These are phyloP conservation scores for Solea solea DNA, from an alignment of 2,113 vertebrate species.

Conservation along the genomic window DNA sequence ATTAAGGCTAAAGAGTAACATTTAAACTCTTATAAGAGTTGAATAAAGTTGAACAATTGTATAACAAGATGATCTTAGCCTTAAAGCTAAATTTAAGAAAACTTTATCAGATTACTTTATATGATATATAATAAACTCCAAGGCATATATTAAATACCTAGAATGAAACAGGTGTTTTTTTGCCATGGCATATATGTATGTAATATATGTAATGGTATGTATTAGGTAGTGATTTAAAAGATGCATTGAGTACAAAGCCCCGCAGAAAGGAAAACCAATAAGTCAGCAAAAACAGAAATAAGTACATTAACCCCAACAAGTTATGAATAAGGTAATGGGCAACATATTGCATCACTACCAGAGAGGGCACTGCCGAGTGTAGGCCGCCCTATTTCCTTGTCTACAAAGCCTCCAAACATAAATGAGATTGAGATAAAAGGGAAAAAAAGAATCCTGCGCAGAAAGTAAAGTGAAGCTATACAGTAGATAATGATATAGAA, in stretches of 20 bases:
- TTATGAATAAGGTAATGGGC: slow-evolving; percentile 13
- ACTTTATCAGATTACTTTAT: not conserved
- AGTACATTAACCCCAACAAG: not conserved
- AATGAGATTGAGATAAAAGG: not conserved
- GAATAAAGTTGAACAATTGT: not conserved
- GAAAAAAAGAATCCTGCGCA: not conserved
- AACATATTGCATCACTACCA: slow-evolving; percentile 14
- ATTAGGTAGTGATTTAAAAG: not conserved
- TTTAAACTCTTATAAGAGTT: not conserved
- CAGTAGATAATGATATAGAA: not conserved
- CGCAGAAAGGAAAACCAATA: not conserved
- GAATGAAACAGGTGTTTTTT: not conserved
- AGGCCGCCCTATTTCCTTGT: not conserved
- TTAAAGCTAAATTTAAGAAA: not conserved
- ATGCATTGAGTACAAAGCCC: not conserved
- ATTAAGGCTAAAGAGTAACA: not conserved
- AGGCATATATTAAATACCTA: not conserved
- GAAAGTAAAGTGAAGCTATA: not conserved
- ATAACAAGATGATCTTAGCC: not conserved
- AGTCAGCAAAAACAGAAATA: slow-evolving; percentile 20
- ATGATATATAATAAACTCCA: not conserved
- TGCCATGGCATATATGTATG: not conserved
- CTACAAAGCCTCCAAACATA: slow-evolving; percentile 9
- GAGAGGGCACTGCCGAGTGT: not conserved
- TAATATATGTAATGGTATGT: not conserved